Conservation (phyloP, 2,888 invertebrate species). For the Pinctada fucata region DNA sequence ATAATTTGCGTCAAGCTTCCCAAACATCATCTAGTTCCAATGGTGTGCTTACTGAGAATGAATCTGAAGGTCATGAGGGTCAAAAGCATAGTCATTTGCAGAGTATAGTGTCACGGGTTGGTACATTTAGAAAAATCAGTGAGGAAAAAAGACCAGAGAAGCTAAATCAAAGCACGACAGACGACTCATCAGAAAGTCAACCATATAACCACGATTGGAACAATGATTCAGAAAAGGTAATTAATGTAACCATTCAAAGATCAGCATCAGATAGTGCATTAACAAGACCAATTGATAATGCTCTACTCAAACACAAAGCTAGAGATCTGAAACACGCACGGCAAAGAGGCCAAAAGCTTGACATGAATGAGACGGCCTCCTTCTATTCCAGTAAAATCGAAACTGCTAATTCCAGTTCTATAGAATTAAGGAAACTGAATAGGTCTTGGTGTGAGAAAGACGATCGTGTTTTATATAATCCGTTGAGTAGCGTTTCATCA, state of each 20-base stretch:
- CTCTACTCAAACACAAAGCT: neutral
- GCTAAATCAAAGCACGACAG: neutral
- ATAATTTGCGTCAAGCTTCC: too few species aligned
- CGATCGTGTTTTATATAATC: too few species aligned
- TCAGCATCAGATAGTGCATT: neutral
- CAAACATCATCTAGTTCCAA: too few species aligned
- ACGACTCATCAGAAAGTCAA: neutral
- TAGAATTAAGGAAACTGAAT: too few species aligned
- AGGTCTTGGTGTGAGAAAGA: too few species aligned
- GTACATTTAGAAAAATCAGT: neutral
- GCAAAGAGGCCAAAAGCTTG: too few species aligned
- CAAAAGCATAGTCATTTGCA: too few species aligned
- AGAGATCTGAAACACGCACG: neutral
- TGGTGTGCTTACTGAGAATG: too few species aligned
- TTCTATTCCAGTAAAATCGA: too few species aligned
- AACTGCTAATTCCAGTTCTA: too few species aligned
- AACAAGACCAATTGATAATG: neutral
- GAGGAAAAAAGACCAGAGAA: neutral
- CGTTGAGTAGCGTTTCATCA: neutral
- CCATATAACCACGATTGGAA: neutral
- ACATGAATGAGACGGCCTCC: too few species aligned
- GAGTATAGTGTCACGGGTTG: neutral
- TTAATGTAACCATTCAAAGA: neutral
- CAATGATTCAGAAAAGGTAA: neutral
- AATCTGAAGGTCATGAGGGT: too few species aligned